Base-by-base conservation (phyloP, 2,113 vertebrate genomes). In the Oryzias javanicus region DNA sequence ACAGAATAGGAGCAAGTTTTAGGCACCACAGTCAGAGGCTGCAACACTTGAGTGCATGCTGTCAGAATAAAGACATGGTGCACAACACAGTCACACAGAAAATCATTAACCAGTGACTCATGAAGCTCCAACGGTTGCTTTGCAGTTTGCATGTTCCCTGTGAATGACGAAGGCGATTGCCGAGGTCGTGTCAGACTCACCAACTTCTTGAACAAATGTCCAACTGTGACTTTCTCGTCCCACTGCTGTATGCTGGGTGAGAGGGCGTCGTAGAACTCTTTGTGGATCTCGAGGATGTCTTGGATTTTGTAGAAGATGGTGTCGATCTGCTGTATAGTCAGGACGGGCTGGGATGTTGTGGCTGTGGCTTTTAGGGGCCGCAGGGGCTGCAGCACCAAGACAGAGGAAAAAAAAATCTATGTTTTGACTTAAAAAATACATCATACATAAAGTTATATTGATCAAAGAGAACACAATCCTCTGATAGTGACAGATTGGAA, bases 271-370 rank as follows among this genome's bases (percentile, higher is more conserved):
- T 98, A 98, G 85, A 99, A 98, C 67, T 98, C 95, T 67, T 97
- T 98, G 88, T 99, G 97, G 84, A 98, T 95, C 85, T 97, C 94
- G 0, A 94, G 98, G 80, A 99, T 96, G 81, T 99, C 97, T 82
- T 97, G 95, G 80, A 99, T 94, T 90, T 97, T 98, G 88, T 95
- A 99, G 88, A 99, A 99, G 87, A 99, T 99, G 1, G 94, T 98
- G 67, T 98, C 95, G 0, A 99, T 93, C 88, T 99, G 97, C 87
- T 98, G 95, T 76, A 94, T 90, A 68, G 94, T 98, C 52, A 99
- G 91, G 61, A 98, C 96, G 0, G 97, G 97, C 89, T 99, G 97
- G 0, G 97, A 99, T 6, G 94, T 95, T 20, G 96, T 98, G 70
- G 96, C 96, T 0, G 97, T 94, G 56, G 97, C 97, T 89, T 95